These are phyloP conservation scores for Thymelicus lineola DNA, from an alignment of 2,888 invertebrate genomes.

Conservation along the genomic window DNA sequence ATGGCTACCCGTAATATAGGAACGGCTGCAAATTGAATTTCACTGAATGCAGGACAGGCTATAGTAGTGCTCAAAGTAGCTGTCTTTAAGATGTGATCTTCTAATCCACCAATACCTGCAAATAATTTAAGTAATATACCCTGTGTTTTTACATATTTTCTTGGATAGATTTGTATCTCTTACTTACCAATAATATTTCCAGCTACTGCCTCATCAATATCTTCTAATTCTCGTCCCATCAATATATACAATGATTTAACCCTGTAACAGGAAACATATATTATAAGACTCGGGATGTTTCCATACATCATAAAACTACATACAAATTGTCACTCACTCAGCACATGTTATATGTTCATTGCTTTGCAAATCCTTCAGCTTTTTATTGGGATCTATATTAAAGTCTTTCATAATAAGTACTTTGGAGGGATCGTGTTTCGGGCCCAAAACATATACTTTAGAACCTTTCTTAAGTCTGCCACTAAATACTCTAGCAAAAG, in stretches of 20 bases:
- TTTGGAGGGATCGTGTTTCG: slow-evolving; percentile 93
- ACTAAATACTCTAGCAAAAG: slow-evolving; percentile 97
- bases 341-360: slow-evolving; percentile 88
- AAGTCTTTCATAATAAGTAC: slow-evolving; percentile 75
- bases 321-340: slow-evolving; percentile 66
- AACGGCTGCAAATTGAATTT: slow-evolving; percentile 89
- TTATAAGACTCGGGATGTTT: slow-evolving; percentile 12
- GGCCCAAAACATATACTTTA: slow-evolving; percentile 92
- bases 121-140: slow-evolving; percentile 28
- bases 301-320: slow-evolving; percentile 31
- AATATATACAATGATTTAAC: slow-evolving; percentile 93
- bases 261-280: slow-evolving; percentile 56
- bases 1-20: slow-evolving; percentile 98
- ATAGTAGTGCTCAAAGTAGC: slow-evolving; percentile 94
- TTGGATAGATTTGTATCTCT: neutral
- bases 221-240: slow-evolving; percentile 96
- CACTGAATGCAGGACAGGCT: slow-evolving; percentile 95
- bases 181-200: slow-evolving; percentile 93
- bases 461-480: slow-evolving; percentile 92
- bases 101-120: slow-evolving; percentile 93
- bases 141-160: neutral
- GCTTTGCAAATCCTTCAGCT: slow-evolving; percentile 85
- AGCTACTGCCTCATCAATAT: slow-evolving; percentile 91
- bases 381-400: slow-evolving; percentile 73
- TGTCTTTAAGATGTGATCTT: slow-evolving; percentile 93